phyloP scores from a whole-genome alignment of 2,113 vertebrate species.

The Ceyx melanurus region DNA sequence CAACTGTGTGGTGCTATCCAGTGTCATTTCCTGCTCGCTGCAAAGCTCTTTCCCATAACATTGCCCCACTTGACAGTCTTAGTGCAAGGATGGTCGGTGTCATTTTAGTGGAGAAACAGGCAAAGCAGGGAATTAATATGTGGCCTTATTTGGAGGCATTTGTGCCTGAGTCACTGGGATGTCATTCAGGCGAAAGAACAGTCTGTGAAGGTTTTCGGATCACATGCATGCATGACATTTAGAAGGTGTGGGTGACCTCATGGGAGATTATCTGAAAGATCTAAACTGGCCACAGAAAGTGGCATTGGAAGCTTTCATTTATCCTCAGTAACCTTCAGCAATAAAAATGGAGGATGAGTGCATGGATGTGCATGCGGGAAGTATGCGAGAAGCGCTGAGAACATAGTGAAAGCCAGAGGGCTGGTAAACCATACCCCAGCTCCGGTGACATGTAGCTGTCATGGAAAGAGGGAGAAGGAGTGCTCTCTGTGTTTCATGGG shows the following conservation, averaged over 20 bases:
- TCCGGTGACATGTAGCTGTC: background rate
- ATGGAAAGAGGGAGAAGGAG: background rate
- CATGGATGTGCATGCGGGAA: conserved; percentile 44
- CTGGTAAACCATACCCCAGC: background rate
- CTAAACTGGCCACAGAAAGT: conserved; percentile 35
- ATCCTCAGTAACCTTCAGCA: conserved; percentile 68
- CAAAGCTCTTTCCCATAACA: accelerated
- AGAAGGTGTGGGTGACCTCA: conserved; percentile 70
- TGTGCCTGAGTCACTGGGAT: conserved; percentile 74
- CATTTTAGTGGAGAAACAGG: conserved; percentile 7
- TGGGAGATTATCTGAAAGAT: conserved; percentile 71
- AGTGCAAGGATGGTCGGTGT: background rate
- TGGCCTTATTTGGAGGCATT: background rate
- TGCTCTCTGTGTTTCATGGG: background rate
- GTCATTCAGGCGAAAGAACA: conserved; percentile 53
- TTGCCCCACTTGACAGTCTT: background rate
- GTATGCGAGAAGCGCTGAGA: background rate
- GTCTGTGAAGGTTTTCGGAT: conserved; percentile 65
- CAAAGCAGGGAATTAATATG: conserved; percentile 45
- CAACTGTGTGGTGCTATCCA: accelerated
- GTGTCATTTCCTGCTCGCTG: background rate
- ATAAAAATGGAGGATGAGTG: conserved; percentile 72
- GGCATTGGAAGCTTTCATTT: conserved; percentile 41
- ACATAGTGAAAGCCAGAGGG: background rate
- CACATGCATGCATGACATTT: conserved; percentile 82